Evolutionary conservation across 2,113 vertebrate species (phyloP), one percentile per base, ranked within the genome.

Genomic region (Lagenorhynchus albirostris): DNA sequence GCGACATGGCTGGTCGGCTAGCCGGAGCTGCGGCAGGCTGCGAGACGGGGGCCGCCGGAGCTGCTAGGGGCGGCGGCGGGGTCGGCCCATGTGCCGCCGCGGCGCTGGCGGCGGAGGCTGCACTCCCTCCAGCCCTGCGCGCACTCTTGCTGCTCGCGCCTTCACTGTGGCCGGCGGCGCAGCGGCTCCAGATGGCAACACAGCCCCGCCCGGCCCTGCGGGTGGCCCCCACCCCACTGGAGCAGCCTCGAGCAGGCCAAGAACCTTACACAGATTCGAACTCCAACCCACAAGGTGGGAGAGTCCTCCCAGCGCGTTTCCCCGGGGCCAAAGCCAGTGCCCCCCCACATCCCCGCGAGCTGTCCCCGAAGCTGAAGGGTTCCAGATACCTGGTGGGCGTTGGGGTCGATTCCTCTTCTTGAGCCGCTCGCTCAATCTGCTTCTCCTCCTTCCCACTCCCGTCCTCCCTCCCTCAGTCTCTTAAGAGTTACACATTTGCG

Each of bases 1-100:
- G 98, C 98, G 99, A 99, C 99, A 99, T 99, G 98, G 98, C 97
- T 96, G 95, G 92, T 96, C n/a, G 4, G 74, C 77, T 14, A 67
- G 76, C 88, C n/a, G 63, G 63, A 91, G 97, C 80, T 36, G 88
- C 85, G 80, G 68, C 89, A 94, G 94, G 97, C 96, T 77, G 60
- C 7, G 11, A 88, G 82, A 60, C 21, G 2, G 47, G 33, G 50
- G 79, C 53, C 91, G 96, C 97, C 77, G 53, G 63, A 95, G 96
- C 77, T 80, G 50, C 53, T 88, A 94, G 95, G 87, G 79, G 96
- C 79, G 87, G 93, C 92, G 83, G 94, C 58, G 86, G 92, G 95
- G 96, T 90, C 67, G 73, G 95, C 92, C 94, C 97, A 80, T 96
- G 96, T 97, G 98, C 94, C 53, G 96, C 97, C 44, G 65, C 47